A percentile compares a stretch with the other conserved stretches of the same genome.
phyloP scores from a whole-genome alignment of 2,113 vertebrate genomes.

The Addax nasomaculatus region DNA sequence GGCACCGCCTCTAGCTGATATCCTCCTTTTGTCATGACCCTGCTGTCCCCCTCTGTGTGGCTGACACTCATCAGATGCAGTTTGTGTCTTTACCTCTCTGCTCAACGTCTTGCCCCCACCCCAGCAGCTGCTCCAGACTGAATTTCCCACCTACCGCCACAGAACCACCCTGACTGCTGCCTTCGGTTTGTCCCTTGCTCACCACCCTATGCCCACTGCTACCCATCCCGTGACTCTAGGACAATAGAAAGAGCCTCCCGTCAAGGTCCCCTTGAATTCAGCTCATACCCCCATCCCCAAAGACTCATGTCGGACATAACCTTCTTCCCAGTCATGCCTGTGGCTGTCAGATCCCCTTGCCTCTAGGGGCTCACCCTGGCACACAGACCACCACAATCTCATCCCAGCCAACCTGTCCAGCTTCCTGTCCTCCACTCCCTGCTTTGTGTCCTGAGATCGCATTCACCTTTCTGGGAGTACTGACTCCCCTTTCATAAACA shows the following conservation, averaged over 20 bases:
- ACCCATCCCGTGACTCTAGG: not conserved
- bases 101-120: not conserved
- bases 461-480: not conserved
- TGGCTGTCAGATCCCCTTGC: not conserved
- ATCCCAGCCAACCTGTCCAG: not conserved
- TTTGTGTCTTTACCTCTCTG: not conserved
- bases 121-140: not conserved
- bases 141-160: not conserved
- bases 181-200: not conserved
- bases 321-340: not conserved
- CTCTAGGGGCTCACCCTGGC: not conserved
- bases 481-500: not conserved
- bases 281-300: not conserved
- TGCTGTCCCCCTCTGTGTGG: not conserved
- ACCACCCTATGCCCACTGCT: not conserved
- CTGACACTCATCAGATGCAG: not conserved
- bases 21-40: not conserved
- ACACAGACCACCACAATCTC: not conserved
- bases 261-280: not conserved
- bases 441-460: not conserved
- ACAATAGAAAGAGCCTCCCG: not conserved
- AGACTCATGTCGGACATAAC: not conserved
- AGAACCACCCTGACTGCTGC: not conserved
- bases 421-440: not conserved
- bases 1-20: not conserved